These are phyloP conservation scores for Sesamia nonagrioides DNA, from an alignment of 1,140 invertebrate genomes.

Conservation along the genomic window DNA sequence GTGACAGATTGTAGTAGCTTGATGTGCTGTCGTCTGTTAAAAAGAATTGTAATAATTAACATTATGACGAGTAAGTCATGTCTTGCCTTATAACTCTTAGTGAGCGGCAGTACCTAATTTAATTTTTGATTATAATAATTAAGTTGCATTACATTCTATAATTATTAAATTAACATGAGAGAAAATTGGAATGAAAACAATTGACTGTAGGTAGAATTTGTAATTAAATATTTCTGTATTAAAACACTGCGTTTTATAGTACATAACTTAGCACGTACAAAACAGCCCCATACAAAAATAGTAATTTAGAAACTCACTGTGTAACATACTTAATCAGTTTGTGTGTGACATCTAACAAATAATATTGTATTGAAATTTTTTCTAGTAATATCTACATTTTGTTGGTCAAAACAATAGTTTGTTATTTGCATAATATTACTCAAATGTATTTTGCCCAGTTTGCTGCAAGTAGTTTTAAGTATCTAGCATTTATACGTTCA, in stretches of 20 bases:
- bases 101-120: slow-evolving; percentile 29
- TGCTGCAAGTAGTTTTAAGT: slow-evolving; percentile 67
- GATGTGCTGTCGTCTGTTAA: too few relatives aligned
- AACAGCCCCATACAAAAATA: slow-evolving; percentile 29
- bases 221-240: slow-evolving; percentile 35
- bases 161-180: background rate
- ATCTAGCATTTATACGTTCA: slow-evolving; percentile 81
- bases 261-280: background rate
- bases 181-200: slow-evolving; percentile 38
- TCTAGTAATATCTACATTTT: slow-evolving; percentile 34
- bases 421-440: slow-evolving; percentile 49
- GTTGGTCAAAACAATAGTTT: slow-evolving; percentile 47
- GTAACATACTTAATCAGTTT: slow-evolving; percentile 31
- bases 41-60: slow-evolving; percentile 45
- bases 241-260: slow-evolving; percentile 27
- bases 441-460: slow-evolving; percentile 68
- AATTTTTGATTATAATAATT: slow-evolving; percentile 18
- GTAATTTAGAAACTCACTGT: slow-evolving; percentile 37
- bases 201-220: slow-evolving; percentile 42
- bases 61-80: slow-evolving; percentile 39
- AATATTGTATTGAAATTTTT: slow-evolving; percentile 41
- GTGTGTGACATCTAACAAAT: slow-evolving; percentile 35
- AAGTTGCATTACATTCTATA: slow-evolving; percentile 23
- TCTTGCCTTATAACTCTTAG: slow-evolving; percentile 48
- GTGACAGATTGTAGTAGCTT: too few relatives aligned